Conservation (phyloP, 2,888 invertebrate genomes). For the Gymnosoma rotundatum region DNA sequence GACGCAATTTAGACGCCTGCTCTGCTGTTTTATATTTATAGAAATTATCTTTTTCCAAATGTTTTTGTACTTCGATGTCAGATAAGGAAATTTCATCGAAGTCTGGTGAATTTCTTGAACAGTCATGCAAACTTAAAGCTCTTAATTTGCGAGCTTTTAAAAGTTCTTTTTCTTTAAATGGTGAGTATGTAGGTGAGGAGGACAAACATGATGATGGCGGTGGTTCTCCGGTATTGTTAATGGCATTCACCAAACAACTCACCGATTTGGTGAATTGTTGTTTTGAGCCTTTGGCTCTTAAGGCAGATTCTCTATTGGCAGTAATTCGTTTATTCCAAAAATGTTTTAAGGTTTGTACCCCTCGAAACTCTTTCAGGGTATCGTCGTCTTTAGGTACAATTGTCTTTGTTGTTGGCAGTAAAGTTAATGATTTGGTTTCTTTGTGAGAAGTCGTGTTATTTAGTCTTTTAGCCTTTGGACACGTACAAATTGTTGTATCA, state of each 20-base stretch:
- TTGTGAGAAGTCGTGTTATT: background rate
- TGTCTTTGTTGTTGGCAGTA: conserved; percentile 1
- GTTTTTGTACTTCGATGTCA: conserved; percentile 68
- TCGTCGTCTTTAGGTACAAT: conserved; percentile 54
- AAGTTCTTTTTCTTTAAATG: conserved; percentile 15
- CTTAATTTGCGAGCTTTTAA: conserved; percentile 74
- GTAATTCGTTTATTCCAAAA: conserved; percentile 82
- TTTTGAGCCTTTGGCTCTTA: conserved; percentile 48
- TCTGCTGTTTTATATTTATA: conserved; percentile 82
- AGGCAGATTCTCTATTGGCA: conserved; percentile 72
- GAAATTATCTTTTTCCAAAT: conserved; percentile 80
- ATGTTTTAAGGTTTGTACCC: conserved; percentile 80
- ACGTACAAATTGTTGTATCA: conserved; percentile 64
- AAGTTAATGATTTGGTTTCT: too few species aligned
- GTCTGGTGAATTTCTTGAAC: conserved; percentile 68
- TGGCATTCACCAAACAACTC: conserved; percentile 77
- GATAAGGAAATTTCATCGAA: conserved; percentile 43
- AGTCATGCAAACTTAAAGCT: conserved; percentile 79
- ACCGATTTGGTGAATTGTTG: conserved; percentile 77
- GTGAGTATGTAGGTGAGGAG: background rate
- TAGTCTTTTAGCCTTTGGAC: conserved; percentile 46
- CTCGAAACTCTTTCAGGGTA: conserved; percentile 77
- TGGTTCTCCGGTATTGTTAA: conserved; percentile 73
- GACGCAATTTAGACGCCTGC: conserved; percentile 73
- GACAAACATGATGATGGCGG: conserved; percentile 7